Percentiles rank a stretch among this genome's conserved stretches.
Conservation (phyloP, 2,888 invertebrate genomes). For the Erebia epiphron region DNA sequence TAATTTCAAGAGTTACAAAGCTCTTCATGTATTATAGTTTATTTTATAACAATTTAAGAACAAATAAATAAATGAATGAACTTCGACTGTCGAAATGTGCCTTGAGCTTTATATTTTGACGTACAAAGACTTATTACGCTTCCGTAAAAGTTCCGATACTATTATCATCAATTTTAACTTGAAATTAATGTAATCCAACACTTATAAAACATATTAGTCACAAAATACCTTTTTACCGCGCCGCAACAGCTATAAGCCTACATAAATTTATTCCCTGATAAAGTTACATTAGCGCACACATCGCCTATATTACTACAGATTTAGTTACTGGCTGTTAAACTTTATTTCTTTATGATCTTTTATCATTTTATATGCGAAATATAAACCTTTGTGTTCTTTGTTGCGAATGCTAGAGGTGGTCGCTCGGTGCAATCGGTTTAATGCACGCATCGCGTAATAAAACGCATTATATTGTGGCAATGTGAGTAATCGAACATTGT, state of each 20-base stretch:
- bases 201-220: slow-evolving; percentile 26
- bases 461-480: slow-evolving; percentile 63
- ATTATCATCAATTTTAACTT: slow-evolving; percentile 16
- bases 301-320: slow-evolving; percentile 52
- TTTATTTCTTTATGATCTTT: slow-evolving; percentile 69
- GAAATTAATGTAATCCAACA: slow-evolving; percentile 27
- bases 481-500: slow-evolving; percentile 69
- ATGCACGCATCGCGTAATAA: slow-evolving; percentile 52
- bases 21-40: no score
- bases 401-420: slow-evolving; percentile 52
- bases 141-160: background rate
- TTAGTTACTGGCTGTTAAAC: slow-evolving; percentile 66
- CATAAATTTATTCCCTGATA: slow-evolving; percentile 47
- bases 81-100: no score
- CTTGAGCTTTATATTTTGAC: no score
- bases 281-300: slow-evolving; percentile 43
- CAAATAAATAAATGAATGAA: no score
- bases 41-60: no score
- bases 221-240: slow-evolving; percentile 36
- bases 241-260: slow-evolving; percentile 39
- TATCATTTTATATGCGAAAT: slow-evolving; percentile 59
- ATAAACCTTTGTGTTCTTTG: slow-evolving; percentile 58
- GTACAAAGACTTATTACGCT: no score
- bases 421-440: slow-evolving; percentile 44
- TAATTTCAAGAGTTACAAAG: no score